Percentiles rank a stretch among this genome's conserved stretches.
Conservation (phyloP, 2,797 vertebrate species). For the Peromyscus aztecus region DNA sequence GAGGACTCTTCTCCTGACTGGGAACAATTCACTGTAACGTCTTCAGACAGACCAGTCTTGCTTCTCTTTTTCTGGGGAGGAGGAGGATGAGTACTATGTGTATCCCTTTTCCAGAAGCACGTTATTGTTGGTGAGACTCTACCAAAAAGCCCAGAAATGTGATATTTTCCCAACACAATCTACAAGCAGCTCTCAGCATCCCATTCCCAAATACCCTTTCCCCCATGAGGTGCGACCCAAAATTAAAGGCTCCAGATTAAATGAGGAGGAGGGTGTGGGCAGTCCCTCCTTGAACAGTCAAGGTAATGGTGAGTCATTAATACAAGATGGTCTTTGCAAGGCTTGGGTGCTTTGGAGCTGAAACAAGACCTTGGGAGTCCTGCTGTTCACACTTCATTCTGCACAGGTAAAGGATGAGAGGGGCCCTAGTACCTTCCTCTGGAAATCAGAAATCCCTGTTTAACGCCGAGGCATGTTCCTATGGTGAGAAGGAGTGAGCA, state of each 20-base stretch:
- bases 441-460: neutral
- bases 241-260: neutral
- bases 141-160: neutral
- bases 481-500: neutral
- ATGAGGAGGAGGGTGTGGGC: too few species aligned
- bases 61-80: neutral
- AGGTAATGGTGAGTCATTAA: neutral
- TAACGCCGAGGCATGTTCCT: accelerated
- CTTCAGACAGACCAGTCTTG: neutral
- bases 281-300: accelerated
- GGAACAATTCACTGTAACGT: neutral
- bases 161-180: neutral
- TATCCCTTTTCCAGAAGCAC: neutral
- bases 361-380: too few species aligned
- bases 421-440: neutral
- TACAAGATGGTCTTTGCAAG: too few species aligned
- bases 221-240: accelerated
- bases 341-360: too few species aligned
- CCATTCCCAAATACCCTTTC: neutral
- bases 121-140: accelerated
- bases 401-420: neutral
- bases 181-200: accelerated
- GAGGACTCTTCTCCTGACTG: neutral
- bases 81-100: neutral
- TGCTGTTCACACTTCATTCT: accelerated